Percentiles rank a stretch among this genome's conserved stretches.
These are phyloP conservation scores for Taeniopygia guttata DNA, from an alignment of 2,797 vertebrate genomes.

Conservation along the genomic window DNA sequence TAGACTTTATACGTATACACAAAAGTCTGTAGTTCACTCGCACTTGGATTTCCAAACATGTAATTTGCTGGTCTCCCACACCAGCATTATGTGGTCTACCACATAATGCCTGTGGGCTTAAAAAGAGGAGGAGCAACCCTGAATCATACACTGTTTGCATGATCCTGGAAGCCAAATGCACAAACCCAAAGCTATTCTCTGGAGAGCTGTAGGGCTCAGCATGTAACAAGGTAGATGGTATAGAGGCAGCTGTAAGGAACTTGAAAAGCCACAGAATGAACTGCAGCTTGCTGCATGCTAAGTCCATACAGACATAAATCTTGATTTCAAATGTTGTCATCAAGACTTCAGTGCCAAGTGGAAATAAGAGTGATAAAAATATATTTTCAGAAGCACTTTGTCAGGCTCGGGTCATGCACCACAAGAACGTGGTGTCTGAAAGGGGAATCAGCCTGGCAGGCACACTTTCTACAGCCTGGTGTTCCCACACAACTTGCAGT, in stretches of 20 bases:
- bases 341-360: neutral
- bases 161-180: neutral
- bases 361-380: neutral
- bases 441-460: neutral
- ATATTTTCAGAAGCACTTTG: neutral
- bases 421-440: neutral
- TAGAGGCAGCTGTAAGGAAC: neutral
- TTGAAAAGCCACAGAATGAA: neutral
- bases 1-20: neutral
- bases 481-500: neutral
- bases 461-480: neutral
- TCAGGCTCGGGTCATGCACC: neutral
- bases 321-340: neutral
- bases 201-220: neutral
- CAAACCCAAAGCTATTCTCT: neutral
- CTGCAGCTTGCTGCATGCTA: neutral
- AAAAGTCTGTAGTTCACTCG: neutral
- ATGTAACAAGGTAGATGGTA: neutral
- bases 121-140: neutral
- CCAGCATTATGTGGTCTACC: constrained; percentile 10
- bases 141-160: neutral
- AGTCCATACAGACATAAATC: neutral
- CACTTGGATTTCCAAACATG: neutral
- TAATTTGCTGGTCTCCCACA: constrained; percentile 9
- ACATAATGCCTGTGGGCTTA: neutral